phyloP scores from a whole-genome alignment of 2,797 vertebrate genomes.

The Anguilla obscura region DNA sequence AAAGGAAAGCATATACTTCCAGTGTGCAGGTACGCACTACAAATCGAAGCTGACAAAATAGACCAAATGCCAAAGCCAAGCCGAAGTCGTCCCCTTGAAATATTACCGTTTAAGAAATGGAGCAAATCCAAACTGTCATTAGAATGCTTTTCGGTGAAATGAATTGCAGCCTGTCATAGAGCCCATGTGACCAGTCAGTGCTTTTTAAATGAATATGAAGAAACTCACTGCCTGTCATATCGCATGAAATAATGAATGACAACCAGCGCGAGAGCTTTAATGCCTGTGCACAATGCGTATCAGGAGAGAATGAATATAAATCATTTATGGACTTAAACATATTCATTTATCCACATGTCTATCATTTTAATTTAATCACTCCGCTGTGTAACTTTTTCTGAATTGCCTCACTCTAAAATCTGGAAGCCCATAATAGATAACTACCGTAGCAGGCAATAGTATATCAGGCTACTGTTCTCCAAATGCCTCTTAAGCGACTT shows the following conservation, averaged over 20 bases:
- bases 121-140: neutral
- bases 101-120: neutral
- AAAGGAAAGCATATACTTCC: slow-evolving; percentile 81
- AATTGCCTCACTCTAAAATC: neutral
- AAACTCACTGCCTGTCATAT: neutral
- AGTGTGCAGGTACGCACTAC: slow-evolving; percentile 76
- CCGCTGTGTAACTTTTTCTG: neutral
- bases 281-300: neutral
- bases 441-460: neutral
- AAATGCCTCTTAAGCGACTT: neutral
- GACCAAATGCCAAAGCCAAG: slow-evolving; percentile 58
- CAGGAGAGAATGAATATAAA: neutral
- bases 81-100: neutral
- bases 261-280: neutral
- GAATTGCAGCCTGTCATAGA: neutral
- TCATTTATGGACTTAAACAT: neutral
- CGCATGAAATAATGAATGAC: neutral
- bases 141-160: neutral
- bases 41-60: slow-evolving; percentile 73
- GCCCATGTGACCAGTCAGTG: neutral
- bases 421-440: neutral
- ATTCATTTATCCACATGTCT: neutral
- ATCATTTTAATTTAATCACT: neutral
- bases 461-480: neutral
- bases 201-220: neutral